phyloP scores from a whole-genome alignment of 2,797 vertebrate species.

The Hoplostethus atlanticus region DNA sequence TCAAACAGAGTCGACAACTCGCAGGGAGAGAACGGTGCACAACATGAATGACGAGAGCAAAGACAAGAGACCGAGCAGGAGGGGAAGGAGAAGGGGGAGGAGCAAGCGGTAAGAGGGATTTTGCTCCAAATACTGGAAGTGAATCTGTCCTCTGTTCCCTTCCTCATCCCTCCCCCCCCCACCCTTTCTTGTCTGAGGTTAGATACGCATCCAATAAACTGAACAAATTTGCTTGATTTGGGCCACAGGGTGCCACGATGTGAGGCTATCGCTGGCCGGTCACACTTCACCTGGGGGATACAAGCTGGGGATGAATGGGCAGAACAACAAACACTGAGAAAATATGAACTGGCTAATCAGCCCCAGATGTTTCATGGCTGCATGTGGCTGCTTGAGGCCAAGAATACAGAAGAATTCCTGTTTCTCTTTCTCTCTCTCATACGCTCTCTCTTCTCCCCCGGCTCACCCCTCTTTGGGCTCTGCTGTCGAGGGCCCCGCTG shows the following conservation, averaged over 20 bases:
- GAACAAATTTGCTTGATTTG: conserved; percentile 43
- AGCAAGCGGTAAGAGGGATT: conserved; percentile 15
- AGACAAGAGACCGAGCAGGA: conserved; percentile 26
- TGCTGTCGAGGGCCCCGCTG: neutral
- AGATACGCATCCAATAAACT: conserved; percentile 27
- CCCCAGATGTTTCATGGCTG: conserved; percentile 62
- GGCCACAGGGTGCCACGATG: conserved; percentile 20
- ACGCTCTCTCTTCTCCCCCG: neutral
- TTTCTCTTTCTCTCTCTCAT: neutral
- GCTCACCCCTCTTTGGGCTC: neutral
- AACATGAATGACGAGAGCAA: conserved; percentile 45
- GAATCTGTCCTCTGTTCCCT: conserved; percentile 4
- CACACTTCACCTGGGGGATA: conserved; percentile 30
- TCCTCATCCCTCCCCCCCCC: neutral
- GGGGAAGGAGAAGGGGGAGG: conserved; percentile 13
- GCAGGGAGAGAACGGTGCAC: conserved; percentile 35
- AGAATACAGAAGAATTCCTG: conserved; percentile 24
- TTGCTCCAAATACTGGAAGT: conserved; percentile 20
- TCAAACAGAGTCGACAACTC: conserved; percentile 53
- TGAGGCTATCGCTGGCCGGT: conserved; percentile 9
- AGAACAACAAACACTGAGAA: conserved; percentile 37
- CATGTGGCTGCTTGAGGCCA: conserved; percentile 19
- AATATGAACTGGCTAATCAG: conserved; percentile 65
- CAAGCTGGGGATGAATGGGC: conserved; percentile 40
- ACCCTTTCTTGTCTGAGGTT: conserved; percentile 3